Evolutionary conservation across 1,140 invertebrate genomes (phyloP).

Genomic region (Saccostrea glomerata): DNA sequence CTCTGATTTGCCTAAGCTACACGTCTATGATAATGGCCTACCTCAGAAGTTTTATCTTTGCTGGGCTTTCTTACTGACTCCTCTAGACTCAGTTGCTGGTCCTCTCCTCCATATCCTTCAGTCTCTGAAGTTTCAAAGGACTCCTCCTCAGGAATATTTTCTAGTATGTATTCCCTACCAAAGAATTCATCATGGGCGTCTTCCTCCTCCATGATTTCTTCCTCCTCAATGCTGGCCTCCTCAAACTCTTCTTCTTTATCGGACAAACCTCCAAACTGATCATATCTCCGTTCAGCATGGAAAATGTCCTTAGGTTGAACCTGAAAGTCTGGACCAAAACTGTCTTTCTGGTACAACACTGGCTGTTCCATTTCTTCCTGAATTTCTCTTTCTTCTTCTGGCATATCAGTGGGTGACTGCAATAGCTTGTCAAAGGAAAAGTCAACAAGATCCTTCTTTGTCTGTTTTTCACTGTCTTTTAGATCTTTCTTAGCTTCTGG

Average conservation of each 20-base stretch:
- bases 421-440: conserved; percentile 17
- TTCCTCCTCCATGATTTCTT: conserved; percentile 28
- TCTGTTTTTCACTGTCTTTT: neutral
- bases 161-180: conserved; percentile 46
- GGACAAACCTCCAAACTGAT: conserved; percentile 10
- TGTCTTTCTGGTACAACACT: neutral
- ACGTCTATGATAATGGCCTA: conserved; percentile 31
- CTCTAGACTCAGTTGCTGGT: conserved; percentile 36
- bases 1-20: conserved; percentile 19
- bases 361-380: neutral
- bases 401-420: neutral
- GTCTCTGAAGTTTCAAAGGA: conserved; percentile 51
- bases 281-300: neutral
- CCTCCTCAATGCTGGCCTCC: conserved; percentile 12
- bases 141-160: conserved; percentile 55
- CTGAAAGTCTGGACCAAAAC: neutral
- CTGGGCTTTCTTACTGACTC: neutral
- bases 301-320: conserved; percentile 21
- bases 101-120: conserved; percentile 47
- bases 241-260: conserved; percentile 43
- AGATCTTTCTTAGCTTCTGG: conserved; percentile 17
- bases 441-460: neutral
- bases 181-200: conserved; percentile 35
- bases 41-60: conserved; percentile 27
- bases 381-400: conserved; percentile 33